A percentile compares a stretch with the other conserved stretches of the same genome.
phyloP scores from a whole-genome alignment of 2,888 invertebrate species.

The Melanostoma scalare region DNA sequence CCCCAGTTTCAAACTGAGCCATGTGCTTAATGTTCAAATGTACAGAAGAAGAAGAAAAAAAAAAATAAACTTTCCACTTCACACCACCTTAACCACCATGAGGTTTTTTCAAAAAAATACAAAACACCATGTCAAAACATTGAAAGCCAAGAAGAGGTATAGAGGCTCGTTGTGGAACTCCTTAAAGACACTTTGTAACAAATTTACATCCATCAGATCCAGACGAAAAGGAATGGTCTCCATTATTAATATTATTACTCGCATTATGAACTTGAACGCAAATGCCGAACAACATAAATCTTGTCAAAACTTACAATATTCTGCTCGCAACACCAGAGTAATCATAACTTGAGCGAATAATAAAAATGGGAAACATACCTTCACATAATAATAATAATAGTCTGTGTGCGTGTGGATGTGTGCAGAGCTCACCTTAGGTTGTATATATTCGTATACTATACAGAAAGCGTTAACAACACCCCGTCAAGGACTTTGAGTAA shows the following conservation, averaged over 20 bases:
- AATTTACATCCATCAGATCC: constrained; percentile 71
- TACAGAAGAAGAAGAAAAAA: not conserved
- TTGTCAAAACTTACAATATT: constrained; percentile 67
- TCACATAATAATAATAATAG: constrained; percentile 35
- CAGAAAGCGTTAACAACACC: constrained; percentile 42
- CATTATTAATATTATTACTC: constrained; percentile 72
- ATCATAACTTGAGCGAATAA: constrained; percentile 55
- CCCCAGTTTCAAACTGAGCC: constrained; percentile 50
- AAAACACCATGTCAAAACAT: constrained; percentile 11
- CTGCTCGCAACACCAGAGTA: constrained; percentile 55
- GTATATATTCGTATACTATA: not conserved
- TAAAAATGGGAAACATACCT: constrained; percentile 45
- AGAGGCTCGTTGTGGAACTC: constrained; percentile 15
- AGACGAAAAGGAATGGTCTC: constrained; percentile 57
- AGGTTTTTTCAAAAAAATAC: constrained; percentile 29
- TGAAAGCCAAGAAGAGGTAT: constrained; percentile 21
- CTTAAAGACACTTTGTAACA: constrained; percentile 69
- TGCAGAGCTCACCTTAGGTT: not conserved
- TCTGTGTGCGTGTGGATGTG: constrained; percentile 7
- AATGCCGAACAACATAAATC: constrained; percentile 68
- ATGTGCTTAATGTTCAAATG: constrained; percentile 20
- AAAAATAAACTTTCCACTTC: constrained; percentile 46
- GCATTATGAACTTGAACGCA: constrained; percentile 67
- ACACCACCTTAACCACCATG: constrained; percentile 59
- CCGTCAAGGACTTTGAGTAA: constrained; percentile 37